A percentile compares a stretch with the other conserved stretches of the same genome.
Conservation (phyloP, 2,113 vertebrate species). For the Recurvirostra avosetta region DNA sequence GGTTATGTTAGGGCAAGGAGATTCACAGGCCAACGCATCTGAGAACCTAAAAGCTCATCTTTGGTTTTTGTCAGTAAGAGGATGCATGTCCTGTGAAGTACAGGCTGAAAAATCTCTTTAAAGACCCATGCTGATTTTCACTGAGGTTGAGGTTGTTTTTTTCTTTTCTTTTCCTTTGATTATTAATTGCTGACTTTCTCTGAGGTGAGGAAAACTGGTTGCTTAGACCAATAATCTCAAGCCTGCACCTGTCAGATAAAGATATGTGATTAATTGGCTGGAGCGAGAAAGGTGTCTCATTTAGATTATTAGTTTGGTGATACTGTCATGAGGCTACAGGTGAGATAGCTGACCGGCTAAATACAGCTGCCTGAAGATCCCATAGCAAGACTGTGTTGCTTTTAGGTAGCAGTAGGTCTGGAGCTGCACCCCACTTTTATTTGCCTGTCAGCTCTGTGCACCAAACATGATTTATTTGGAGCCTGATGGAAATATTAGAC, state of each 20-base stretch:
- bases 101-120: neutral
- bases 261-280: neutral
- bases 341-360: neutral
- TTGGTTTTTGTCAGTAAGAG: neutral
- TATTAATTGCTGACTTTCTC: neutral
- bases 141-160: neutral
- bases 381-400: neutral
- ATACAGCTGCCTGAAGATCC: neutral
- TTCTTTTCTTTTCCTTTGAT: neutral
- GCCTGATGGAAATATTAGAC: neutral
- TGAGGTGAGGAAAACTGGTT: neutral
- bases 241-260: neutral
- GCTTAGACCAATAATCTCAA: neutral
- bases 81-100: neutral
- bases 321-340: neutral
- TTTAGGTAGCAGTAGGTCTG: neutral
- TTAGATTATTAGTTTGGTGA: neutral
- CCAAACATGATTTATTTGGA: neutral
- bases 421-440: neutral
- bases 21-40: neutral
- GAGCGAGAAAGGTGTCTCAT: neutral
- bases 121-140: neutral
- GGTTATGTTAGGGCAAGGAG: neutral
- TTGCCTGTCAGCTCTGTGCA: neutral
- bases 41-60: neutral